Base-by-base conservation (phyloP, 1,140 invertebrate genomes). In the Drosophila ananassae region DNA sequence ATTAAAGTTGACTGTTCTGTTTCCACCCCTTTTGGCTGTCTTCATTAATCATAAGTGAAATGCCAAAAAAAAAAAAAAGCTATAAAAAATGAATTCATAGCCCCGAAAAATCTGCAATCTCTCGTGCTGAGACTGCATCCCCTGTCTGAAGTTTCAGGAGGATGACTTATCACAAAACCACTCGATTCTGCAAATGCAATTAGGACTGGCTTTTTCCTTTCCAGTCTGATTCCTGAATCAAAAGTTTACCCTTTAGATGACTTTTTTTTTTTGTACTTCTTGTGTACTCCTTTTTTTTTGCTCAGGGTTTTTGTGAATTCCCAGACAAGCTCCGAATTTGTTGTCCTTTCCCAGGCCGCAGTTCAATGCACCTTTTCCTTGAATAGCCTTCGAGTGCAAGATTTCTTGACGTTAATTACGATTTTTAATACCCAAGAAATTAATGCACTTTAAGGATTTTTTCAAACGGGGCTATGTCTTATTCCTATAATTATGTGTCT, bases 171-270 rank as follows among this genome's bases (percentile, higher is more conserved):
- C 60, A 77, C 80, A 48, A 69, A 69, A 77, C 76, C 78, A 79
- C 74, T 89, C 82, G 81, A 82, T 82, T 75, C 78, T 67, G 73
- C 64, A 74, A 74, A 85, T 85, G 74, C 83, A 87, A 76, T 89
- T 85, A 79, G 77, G 60, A 68, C 58, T 51, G 57, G 56, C 46
- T 53, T 52, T 56, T 37, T 54, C 50, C 52, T 59, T 32, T 48
- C 59, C 60, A 46, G 34, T 39, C 28, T 44, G 28, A 48, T 47
- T 58, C 17, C 25, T 5, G 56, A 66, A 62, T 51, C 58, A 67
- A 63, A 44, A 34, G 5, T 48, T 59, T 74, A 85, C 81, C 81
- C 81, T 87, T 63, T 39, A n/a, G 34, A 28, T 24, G 4, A 17
- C 37, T 72, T 54, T 39, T 61, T 50, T 50, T 34, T 10, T 51